A percentile compares a stretch with the other conserved stretches of the same genome.
Conservation (phyloP, 2,797 vertebrate species). For the Benthosema pterotum region DNA sequence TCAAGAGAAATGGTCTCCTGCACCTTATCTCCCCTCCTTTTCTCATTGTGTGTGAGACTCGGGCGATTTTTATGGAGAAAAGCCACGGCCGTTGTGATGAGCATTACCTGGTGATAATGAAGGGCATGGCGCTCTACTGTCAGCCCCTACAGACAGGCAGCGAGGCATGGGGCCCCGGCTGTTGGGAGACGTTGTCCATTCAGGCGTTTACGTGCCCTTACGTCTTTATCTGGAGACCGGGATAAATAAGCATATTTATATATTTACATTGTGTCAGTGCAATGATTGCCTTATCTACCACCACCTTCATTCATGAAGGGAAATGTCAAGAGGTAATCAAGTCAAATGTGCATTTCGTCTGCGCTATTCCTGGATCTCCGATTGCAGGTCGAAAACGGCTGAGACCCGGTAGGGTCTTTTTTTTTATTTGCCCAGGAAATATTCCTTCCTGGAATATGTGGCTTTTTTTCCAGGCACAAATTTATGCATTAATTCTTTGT, state of each 20-base stretch:
- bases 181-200: constrained; percentile 57
- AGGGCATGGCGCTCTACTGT: constrained; percentile 75
- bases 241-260: constrained; percentile 72
- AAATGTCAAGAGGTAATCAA: constrained; percentile 75
- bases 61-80: constrained; percentile 75
- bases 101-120: constrained; percentile 81
- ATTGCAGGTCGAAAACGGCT: constrained; percentile 47
- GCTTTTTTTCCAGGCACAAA: constrained; percentile 44
- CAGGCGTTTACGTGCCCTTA: constrained; percentile 62
- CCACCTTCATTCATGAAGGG: constrained; percentile 54
- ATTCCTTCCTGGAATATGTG: constrained; percentile 36
- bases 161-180: constrained; percentile 28
- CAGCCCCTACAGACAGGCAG: constrained; percentile 50
- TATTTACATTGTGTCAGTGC: constrained; percentile 67
- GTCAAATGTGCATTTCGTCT: constrained; percentile 65
- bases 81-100: constrained; percentile 75
- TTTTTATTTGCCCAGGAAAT: constrained; percentile 23
- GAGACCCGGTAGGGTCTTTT: constrained; percentile 30
- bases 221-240: constrained; percentile 66
- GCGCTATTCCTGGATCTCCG: constrained; percentile 43
- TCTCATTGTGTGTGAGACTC: constrained; percentile 81
- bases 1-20: constrained; percentile 84
- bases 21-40: constrained; percentile 78
- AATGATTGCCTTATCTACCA: constrained; percentile 64
- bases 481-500: constrained; percentile 25